Evolutionary conservation across 2,797 vertebrate genomes (phyloP), one percentile per base, ranked within the genome.

Genomic region (Ctenopoma multispine): DNA sequence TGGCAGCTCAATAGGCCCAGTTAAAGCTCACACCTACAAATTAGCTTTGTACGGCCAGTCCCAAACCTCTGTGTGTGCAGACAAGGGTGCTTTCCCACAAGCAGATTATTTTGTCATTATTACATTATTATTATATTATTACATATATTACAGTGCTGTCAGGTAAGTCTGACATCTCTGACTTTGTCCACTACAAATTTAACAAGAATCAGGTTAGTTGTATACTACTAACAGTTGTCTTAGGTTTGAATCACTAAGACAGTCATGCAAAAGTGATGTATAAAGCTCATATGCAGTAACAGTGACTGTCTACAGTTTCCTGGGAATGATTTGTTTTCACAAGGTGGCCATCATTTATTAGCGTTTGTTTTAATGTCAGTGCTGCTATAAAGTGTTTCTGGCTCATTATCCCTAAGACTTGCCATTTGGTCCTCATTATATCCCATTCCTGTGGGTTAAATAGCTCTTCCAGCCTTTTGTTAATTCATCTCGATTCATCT

Each of bases 11-110:
- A 92, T 91, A 85, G 80, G 23, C 72, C 76, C 85, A 85, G 88
- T 90, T 90, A 80, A 91, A 85, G 73, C 82, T 87, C 86, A 91
- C 89, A 89, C 91, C 91, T 90, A 79, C 79, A 81, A 90, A 88
- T 85, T 57, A 85, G 79, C 86, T 84, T 70, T 79, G 55, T 82
- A 74, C 48, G 72, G 65, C 73, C 75, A 29, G 23, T 70, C 49
- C 63, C 43, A 60, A 77, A 76, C 75, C 63, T 82, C 58, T 84
- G 79, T 78, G 59, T 76, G 72, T 34, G 53, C n/a, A 9, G 12
- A 62, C 41, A 48, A 40, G 17, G 60, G 65, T 24, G 51, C 23
- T 67, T 87, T 83, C 83, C 78, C 86, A 87, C 55, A 73, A 79
- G 24, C 9, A 55, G 10, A 43, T 21, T 64, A 1, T 58, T 70